Evolutionary conservation across 2,888 invertebrate genomes (phyloP).

Genomic region (Baronia brevicornis): DNA sequence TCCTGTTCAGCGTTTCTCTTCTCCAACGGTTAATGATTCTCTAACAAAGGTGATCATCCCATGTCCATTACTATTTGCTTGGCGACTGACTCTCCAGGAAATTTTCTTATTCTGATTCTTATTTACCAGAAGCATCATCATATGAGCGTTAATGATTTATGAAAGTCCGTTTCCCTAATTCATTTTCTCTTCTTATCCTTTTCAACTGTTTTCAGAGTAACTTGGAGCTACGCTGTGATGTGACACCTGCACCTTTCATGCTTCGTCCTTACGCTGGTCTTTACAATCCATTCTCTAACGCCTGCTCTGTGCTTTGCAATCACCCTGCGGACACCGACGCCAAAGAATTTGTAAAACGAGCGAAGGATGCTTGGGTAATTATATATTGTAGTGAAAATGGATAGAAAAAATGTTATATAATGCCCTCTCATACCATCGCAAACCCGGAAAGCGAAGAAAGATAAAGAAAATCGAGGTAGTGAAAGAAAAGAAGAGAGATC

Average conservation of each 20-base stretch:
- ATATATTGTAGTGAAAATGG: too few relatives aligned
- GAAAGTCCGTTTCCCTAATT: too few relatives aligned
- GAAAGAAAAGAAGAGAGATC: too few relatives aligned
- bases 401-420: too few relatives aligned
- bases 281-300: slow-evolving; percentile 86
- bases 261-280: slow-evolving; percentile 87
- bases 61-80: not conserved
- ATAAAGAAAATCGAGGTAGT: too few relatives aligned
- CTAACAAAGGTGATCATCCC: too few relatives aligned
- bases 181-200: slow-evolving; percentile 4
- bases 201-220: slow-evolving; percentile 31
- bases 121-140: too few relatives aligned
- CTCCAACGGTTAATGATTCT: too few relatives aligned
- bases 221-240: slow-evolving; percentile 74
- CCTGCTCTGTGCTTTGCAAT: slow-evolving; percentile 89
- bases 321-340: slow-evolving; percentile 86
- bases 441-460: too few relatives aligned
- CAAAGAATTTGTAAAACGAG: slow-evolving; percentile 81
- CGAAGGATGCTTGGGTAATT: slow-evolving; percentile 82
- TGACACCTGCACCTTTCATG: slow-evolving; percentile 82
- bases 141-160: too few relatives aligned
- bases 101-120: slow-evolving; percentile 3
- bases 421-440: too few relatives aligned
- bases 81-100: not conserved
- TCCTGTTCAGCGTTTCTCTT: too few relatives aligned